Evolutionary conservation across 2,113 vertebrate species (phyloP), one percentile per base, ranked within the genome.

Genomic region (Tupaia chinensis): DNA sequence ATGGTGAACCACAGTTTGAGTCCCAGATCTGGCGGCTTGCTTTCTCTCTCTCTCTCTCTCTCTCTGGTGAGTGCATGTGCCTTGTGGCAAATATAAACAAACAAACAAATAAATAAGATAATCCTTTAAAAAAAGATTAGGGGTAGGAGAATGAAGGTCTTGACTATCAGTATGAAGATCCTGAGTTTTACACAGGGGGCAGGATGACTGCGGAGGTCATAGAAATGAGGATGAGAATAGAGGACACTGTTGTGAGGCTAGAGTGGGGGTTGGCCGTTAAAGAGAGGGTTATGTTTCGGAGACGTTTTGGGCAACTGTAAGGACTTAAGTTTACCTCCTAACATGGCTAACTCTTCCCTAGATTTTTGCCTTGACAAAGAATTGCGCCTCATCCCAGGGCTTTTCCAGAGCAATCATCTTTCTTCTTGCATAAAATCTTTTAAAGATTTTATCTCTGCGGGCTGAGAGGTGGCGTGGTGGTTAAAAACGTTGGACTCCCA

Each of bases 331-430:
- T 92, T 79, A 96, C 53, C 74, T 95, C 70, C 25, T 70, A 66
- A 92, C 63, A 85, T 89, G 86, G 34, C 25, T 83, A 32, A 92
- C 27, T 74, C 44, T 94, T 84, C 73, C 74, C 63, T 94, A 19
- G 34, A 88, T 66, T 61, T 94, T 97, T 95, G 77, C 34, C 68
- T 96, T 96, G 53, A 29, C 76, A 78, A 94, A 96, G 56, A 66
- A 92, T 34, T 86, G 79, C 5, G 2, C 3, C 6, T 78, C 2
- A 17, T 70, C 27, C 22, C 4, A 89, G 77, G 32, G 44, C 56
- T 89, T 73, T 89, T 88, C 74, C 32, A 91, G 22, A 95, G 76
- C 54, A 94, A 88, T 81, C 56, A 9, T 79, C 25, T 90, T 95
- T 87, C 34, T 77, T 92, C 8, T 92, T 87, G 34, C 70, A 53